Base-by-base conservation (phyloP, 2,888 invertebrate genomes). In the Chrysolina oricalcia region DNA sequence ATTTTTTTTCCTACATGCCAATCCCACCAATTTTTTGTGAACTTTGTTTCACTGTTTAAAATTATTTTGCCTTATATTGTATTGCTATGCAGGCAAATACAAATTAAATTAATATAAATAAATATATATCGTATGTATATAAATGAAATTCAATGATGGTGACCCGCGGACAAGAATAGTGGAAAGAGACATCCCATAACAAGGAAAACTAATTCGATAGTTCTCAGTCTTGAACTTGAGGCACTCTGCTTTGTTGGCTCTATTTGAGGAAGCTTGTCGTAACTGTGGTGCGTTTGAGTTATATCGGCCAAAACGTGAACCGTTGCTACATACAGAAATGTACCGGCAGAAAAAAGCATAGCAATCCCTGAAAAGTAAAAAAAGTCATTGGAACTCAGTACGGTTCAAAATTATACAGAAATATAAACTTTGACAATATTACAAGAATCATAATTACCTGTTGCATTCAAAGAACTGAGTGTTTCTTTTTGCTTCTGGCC, bases 261-360 rank as follows among this genome's bases (percentile, higher is more conserved):
- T 15, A 66, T 17, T 69, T 72, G 70, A 3, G 76, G 73, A 23
- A 76, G 67, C 19, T 50, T 59, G 41, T 76, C 73, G 15, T 76
- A 76, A 53, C 53, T 68, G 15, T 46, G 50, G 15, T 66, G 41
- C 8, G 56, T 19, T 17, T 92, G 91, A 71, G 95, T 96, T 10
- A 99, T 90, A 88, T 99, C 99, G 0, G 99, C 99, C 66, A 99
- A 88, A 0, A 99, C 98, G 88, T 99, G 99, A 0, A 99, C 98
- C 0, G 99, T 99, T 0, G 99, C 98, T 2, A 99, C 99, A 87
- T 99, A 99, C 0, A 99, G 91, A 90, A 99, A 99, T 15, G 99
- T 99, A 0, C 99, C 99, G 0, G 98, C 99, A 59, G 98, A 98
- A 89, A 99, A 99, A 46, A 99, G 89, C 98, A 99, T 98, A 0